Evolutionary conservation across 2,888 invertebrate genomes (phyloP), one percentile per base, ranked within the genome.

Genomic region (Elegia similella): DNA sequence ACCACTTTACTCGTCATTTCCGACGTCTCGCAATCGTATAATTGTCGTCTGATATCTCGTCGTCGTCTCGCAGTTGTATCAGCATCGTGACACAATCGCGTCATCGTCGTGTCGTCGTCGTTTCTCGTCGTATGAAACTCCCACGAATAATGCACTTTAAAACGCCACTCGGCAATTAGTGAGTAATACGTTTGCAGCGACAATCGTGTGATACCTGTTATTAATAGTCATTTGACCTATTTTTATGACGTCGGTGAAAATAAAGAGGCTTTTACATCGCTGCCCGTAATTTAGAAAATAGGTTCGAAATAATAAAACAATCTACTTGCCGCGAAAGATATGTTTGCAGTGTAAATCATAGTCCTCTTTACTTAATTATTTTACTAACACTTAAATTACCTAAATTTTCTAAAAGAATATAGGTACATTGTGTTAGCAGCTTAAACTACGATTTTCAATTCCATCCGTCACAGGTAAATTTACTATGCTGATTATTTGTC

Each of bases 111-210:
- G 57, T 62, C 70, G 64, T 42, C 44, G 47, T 46, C 55, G 44
- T 56, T 42, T 17, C 59, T 57, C 15, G 7, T 7, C 30, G 10
- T 43, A n/a, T 53, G 13, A 50, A 34, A 7, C 5, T 16, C 3
- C 3, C 10, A 34, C 32, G 8, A 48, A 50, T n/a, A n/a, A 16
- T 34, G 50, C 50, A 34, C 34, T 50, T 50, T 38, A 34, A 16
- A 50, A 23, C 23, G 23, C 46, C 29, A 17, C 50, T 38, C 17
- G 12, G 50, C 50, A 50, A 50, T 50, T 50, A 50, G 50, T 46
- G 46, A 69, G 64, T 70, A 67, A 72, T 71, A 67, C 59, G 61
- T 64, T 69, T 64, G 62, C 61, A 48, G 47, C 53, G 48, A 58
- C 38, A 58, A 43, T 58, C 56, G n/a, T 52, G 15, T 55, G 55